A percentile compares a stretch with the other conserved stretches of the same genome.
These are phyloP conservation scores for Tryphoninae sp. DNA, from an alignment of 2,888 invertebrate genomes.

Conservation along the genomic window DNA sequence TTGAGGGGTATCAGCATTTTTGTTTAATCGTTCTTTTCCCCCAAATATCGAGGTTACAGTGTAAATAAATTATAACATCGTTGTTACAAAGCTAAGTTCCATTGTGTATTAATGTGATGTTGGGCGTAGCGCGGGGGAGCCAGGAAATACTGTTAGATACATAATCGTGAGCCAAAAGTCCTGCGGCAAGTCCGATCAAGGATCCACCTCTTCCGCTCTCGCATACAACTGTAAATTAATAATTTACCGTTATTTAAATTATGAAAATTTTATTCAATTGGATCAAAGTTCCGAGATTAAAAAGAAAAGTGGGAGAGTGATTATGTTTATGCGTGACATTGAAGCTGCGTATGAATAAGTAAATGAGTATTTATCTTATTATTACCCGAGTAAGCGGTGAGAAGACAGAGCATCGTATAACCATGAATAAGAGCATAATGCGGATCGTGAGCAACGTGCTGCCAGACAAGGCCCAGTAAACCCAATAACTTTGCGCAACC, in stretches of 20 bases:
- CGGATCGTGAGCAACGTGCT: slow-evolving; percentile 72
- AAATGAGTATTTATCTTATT: not conserved
- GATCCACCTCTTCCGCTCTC: slow-evolving; percentile 82
- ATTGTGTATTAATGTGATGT: slow-evolving; percentile 70
- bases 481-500: slow-evolving; percentile 78
- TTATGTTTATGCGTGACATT: slow-evolving; percentile 5
- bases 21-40: slow-evolving; percentile 5
- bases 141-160: slow-evolving; percentile 71
- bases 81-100: slow-evolving; percentile 57
- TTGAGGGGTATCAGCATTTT: slow-evolving; percentile 3
- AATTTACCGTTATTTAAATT: slow-evolving; percentile 16
- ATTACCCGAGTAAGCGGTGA: slow-evolving; percentile 86
- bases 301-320: not conserved
- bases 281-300: slow-evolving; percentile 6
- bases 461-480: slow-evolving; percentile 77
- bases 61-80: slow-evolving; percentile 37
- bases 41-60: slow-evolving; percentile 35
- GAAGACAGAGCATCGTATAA: slow-evolving; percentile 86
- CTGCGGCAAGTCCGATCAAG: slow-evolving; percentile 74
- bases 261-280: slow-evolving; percentile 16
- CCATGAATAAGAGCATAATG: slow-evolving; percentile 83
- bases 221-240: slow-evolving; percentile 82
- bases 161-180: slow-evolving; percentile 75
- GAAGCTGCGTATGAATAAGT: not conserved
- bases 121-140: slow-evolving; percentile 68